Base-by-base conservation (phyloP, 92 coral and sea anemone species). In the Phenganax marumi region DNA sequence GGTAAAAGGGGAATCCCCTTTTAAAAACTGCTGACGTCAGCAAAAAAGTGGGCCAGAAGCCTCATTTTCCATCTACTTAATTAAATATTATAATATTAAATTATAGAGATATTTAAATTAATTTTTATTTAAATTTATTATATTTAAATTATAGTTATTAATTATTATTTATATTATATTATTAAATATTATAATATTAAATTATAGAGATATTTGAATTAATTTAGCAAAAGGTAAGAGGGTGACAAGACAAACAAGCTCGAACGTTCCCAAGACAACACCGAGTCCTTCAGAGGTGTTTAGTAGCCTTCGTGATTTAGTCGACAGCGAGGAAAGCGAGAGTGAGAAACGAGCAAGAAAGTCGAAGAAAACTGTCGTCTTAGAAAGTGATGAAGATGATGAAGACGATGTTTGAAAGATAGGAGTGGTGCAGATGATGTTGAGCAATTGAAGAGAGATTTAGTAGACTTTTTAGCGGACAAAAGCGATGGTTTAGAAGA, bases 221-320 rank as follows among this genome's bases (percentile, higher is more conserved):
- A 2, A 10, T 83, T 50, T 70, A 89, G 91, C 57, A 16, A 73
- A 82, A 13, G 89, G 89, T 7, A 84, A 86, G 47, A 49, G 88
- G 55, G 63, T 86, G 49, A 60, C 85, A 49, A 63, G 91, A 23
- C 80, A 71, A 65, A 76, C 85, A 52, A 77, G 86, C 16, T 61
- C 61, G 12, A 71, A 76, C 8, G 70, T 80, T 50, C 66, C 80
- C 8, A 85, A 62, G 70, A 75, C 60, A 62, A 65, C 56, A 16
- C 55, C 92, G 89, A 52, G 88, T 81, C 73, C 68, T 75, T 54
- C 76, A 85, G 52, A 78, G 76, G 76, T 21, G 74, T 73, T 91
- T 85, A 79, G 91, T 56, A 86, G 89, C 9, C 93, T 95, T 24
- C 89, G 89, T 77, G 98, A 91, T 50, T 80, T 92, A 75, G 91